A percentile compares a stretch with the other conserved stretches of the same genome.
Conservation (phyloP, 1,140 invertebrate genomes). For the Holotrichia oblita region DNA sequence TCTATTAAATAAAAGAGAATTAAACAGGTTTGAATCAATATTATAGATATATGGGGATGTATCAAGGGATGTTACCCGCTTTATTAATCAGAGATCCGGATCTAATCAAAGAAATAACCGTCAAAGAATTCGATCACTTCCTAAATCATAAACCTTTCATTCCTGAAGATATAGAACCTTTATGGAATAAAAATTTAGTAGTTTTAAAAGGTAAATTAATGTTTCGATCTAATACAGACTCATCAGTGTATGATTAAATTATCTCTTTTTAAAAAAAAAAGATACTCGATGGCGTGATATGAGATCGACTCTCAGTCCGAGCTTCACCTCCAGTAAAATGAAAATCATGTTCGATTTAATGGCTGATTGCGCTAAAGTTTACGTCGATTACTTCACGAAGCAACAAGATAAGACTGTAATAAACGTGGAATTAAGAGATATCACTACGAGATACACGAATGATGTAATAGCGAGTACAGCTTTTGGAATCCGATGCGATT, state of each 20-base stretch:
- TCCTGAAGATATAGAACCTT: constrained; percentile 62
- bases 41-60: constrained; percentile 62
- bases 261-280: constrained; percentile 35
- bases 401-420: constrained; percentile 25
- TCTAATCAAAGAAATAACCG: constrained; percentile 56
- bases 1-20: neutral
- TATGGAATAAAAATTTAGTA: constrained; percentile 64
- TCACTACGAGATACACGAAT: constrained; percentile 60
- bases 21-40: no score
- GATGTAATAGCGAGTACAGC: constrained; percentile 63
- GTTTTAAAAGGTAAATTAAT: constrained; percentile 42
- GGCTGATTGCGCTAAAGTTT: constrained; percentile 57
- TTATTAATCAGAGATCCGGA: constrained; percentile 69
- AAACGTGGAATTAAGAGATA: constrained; percentile 44
- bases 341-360: constrained; percentile 64
- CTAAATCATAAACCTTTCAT: constrained; percentile 54
- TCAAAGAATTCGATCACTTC: constrained; percentile 63
- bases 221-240: constrained; percentile 9
- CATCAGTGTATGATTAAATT: constrained; percentile 57
- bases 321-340: constrained; percentile 70
- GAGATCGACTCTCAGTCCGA: constrained; percentile 66
- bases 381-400: constrained; percentile 48
- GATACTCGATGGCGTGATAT: constrained; percentile 65
- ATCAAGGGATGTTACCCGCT: constrained; percentile 63
- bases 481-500: constrained; percentile 62